These are phyloP conservation scores for Barbus barbus DNA, from an alignment of 2,113 vertebrate genomes.

Conservation along the genomic window DNA sequence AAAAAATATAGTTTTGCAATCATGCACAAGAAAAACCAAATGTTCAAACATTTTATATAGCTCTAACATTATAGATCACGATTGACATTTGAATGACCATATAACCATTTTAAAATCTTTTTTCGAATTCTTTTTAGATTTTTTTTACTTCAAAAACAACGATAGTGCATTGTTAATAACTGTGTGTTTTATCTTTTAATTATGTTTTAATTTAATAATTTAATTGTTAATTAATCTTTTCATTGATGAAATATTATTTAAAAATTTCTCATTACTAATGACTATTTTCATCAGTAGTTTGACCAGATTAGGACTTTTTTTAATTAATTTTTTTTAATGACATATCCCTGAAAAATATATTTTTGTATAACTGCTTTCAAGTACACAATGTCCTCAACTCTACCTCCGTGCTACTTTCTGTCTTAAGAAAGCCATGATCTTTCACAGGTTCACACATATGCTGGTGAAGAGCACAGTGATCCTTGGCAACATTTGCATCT, in stretches of 20 bases:
- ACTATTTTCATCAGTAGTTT: background rate
- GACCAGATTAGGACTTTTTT: background rate
- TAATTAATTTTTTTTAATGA: no score
- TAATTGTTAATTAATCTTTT: background rate
- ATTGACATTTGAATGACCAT: background rate
- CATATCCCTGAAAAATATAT: background rate
- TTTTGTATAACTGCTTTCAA: conserved; percentile 2
- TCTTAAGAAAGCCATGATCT: background rate
- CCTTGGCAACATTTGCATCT: conserved; percentile 68
- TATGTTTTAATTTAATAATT: no score
- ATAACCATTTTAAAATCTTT: background rate
- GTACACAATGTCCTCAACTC: background rate
- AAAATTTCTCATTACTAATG: no score
- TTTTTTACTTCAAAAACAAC: background rate
- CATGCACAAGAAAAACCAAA: no score
- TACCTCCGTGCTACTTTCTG: background rate
- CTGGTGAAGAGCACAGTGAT: conserved; percentile 68
- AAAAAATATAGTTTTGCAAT: no score
- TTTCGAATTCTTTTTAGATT: background rate
- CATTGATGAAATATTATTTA: background rate
- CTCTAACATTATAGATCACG: background rate
- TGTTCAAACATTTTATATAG: background rate
- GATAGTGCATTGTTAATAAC: background rate
- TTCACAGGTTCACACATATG: conserved; percentile 58
- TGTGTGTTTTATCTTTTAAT: background rate